Evolutionary conservation across 23 tunicate genomes (phyloP).

Genomic region (Halocynthia aurantium): DNA sequence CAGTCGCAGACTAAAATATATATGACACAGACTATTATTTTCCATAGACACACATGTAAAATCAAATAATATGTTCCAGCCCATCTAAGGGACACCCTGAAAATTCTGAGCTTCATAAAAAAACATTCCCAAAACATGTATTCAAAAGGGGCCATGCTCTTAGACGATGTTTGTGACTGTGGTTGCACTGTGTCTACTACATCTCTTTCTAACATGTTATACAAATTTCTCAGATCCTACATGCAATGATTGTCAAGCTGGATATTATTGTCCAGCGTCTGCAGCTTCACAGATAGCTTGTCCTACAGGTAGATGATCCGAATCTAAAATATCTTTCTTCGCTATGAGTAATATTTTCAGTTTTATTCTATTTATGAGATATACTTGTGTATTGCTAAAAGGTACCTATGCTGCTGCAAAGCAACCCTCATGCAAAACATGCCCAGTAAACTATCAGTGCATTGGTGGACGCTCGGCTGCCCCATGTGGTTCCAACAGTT

Average conservation of each 20-base stretch:
- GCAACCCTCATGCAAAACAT: background rate
- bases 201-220: background rate
- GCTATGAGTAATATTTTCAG: too few relatives aligned
- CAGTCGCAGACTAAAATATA: too few relatives aligned
- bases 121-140: background rate
- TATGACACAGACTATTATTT: too few relatives aligned
- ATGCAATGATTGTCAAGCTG: conserved; percentile 38
- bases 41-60: too few relatives aligned
- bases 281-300: conserved; percentile 25
- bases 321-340: background rate
- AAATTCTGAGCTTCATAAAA: background rate
- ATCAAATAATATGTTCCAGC: too few relatives aligned
- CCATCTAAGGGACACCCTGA: too few relatives aligned
- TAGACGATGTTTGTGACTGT: background rate
- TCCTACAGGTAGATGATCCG: background rate
- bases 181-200: background rate
- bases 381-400: background rate
- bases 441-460: conserved; percentile 27
- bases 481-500: conserved; percentile 11
- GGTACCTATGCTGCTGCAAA: conserved; percentile 20
- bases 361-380: too few relatives aligned
- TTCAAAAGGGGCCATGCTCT: background rate
- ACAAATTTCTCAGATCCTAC: conserved; percentile 14
- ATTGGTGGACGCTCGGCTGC: background rate
- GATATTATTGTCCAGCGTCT: conserved; percentile 35